Percentiles rank a stretch among this genome's conserved stretches.
These are phyloP conservation scores for Poeciliopsis infans DNA, from an alignment of 2,797 vertebrate genomes.

Conservation along the genomic window DNA sequence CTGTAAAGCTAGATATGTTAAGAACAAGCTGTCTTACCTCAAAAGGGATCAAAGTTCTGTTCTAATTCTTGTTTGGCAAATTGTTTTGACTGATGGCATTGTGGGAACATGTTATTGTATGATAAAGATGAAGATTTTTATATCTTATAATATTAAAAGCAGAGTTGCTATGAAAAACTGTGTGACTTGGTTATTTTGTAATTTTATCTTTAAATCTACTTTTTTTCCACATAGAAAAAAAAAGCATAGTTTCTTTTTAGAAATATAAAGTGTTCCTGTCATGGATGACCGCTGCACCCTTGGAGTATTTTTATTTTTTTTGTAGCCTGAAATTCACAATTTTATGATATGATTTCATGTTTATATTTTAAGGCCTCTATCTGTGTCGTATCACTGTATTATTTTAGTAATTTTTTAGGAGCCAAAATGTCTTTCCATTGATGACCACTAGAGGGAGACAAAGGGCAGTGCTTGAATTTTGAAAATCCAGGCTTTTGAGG, in stretches of 20 bases:
- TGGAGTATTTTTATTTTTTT: neutral
- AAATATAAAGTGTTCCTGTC: neutral
- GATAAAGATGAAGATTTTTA: conserved; percentile 80
- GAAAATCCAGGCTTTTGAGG: neutral
- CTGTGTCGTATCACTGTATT: too few relatives aligned
- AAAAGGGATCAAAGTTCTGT: conserved; percentile 68
- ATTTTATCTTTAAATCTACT: neutral
- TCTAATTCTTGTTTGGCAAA: conserved; percentile 69
- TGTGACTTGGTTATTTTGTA: neutral
- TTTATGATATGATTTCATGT: neutral
- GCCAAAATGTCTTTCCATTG: conserved; percentile 28
- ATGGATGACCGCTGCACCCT: neutral
- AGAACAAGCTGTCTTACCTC: conserved; percentile 74
- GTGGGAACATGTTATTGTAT: conserved; percentile 75
- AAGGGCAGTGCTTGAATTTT: conserved; percentile 10
- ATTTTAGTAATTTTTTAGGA: too few relatives aligned
- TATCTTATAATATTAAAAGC: conserved; percentile 79
- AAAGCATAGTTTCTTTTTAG: neutral
- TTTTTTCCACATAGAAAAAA: neutral
- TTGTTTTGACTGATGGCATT: conserved; percentile 59
- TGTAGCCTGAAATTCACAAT: neutral
- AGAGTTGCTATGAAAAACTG: conserved; percentile 67
- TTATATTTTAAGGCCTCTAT: too few relatives aligned
- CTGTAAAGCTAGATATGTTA: conserved; percentile 51
- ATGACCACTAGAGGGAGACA: conserved; percentile 56